These are phyloP conservation scores for Xanthorhoe designata DNA, from an alignment of 2,888 invertebrate species.

Conservation along the genomic window DNA sequence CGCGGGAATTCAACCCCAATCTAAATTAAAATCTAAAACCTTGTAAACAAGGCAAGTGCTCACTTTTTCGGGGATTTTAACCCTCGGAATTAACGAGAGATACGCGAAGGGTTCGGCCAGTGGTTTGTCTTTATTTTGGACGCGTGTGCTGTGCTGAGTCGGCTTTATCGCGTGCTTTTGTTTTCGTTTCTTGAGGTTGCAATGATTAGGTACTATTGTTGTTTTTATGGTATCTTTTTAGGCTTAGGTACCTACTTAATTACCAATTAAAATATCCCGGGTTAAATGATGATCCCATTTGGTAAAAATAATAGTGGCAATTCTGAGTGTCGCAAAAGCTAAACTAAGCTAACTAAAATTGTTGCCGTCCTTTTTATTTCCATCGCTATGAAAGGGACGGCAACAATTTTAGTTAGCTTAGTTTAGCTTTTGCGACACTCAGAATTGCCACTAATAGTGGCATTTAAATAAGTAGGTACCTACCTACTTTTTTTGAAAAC, in stretches of 20 bases:
- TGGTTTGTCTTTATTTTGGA: slow-evolving; percentile 43
- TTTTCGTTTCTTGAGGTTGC: slow-evolving; percentile 40
- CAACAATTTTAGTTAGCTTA: too few species aligned
- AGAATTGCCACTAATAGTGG: too few species aligned
- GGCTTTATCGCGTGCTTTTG: slow-evolving; percentile 59
- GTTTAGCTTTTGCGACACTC: too few species aligned
- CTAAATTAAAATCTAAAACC: slow-evolving; percentile 87
- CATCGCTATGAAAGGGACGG: too few species aligned
- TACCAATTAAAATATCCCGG: background rate
- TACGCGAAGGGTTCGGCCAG: slow-evolving; percentile 67
- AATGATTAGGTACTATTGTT: slow-evolving; percentile 32
- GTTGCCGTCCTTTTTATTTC: too few species aligned
- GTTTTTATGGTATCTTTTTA: slow-evolving; percentile 6
- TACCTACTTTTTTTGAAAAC: too few species aligned
- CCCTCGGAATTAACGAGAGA: slow-evolving; percentile 84
- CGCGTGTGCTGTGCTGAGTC: slow-evolving; percentile 56
- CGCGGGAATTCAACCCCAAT: slow-evolving; percentile 74
- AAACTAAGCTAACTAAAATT: too few species aligned
- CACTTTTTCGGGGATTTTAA: slow-evolving; percentile 86
- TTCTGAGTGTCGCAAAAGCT: too few species aligned
- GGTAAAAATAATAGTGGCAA: too few species aligned
- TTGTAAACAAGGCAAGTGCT: slow-evolving; percentile 87
- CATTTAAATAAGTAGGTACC: too few species aligned
- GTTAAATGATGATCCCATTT: too few species aligned
- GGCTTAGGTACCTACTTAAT: too few species aligned